Percentiles rank a stretch among this genome's conserved stretches.
These are phyloP conservation scores for Epirrhoe tristata DNA, from an alignment of 2,888 invertebrate species.

Conservation along the genomic window DNA sequence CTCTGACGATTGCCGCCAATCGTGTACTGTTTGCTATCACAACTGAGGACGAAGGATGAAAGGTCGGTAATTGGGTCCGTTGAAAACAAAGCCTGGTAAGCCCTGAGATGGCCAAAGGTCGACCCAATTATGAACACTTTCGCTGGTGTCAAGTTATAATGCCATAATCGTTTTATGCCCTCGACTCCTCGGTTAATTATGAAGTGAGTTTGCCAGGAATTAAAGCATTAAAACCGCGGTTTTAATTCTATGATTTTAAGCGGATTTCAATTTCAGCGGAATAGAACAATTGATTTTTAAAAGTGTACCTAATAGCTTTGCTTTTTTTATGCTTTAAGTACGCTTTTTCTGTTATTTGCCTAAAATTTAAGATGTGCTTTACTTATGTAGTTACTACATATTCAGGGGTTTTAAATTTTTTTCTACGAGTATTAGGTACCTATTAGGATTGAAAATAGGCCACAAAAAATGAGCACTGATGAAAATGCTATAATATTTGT, in stretches of 20 bases:
- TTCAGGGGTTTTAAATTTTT: no score
- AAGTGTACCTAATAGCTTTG: no score
- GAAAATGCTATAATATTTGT: no score
- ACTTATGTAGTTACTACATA: no score
- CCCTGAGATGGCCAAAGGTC: slow-evolving; percentile 3
- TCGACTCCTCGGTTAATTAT: slow-evolving; percentile 2
- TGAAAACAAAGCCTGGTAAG: slow-evolving; percentile 9
- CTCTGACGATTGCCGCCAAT: slow-evolving; percentile 46
- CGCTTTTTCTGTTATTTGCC: no score
- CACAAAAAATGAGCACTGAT: no score
- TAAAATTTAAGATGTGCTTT: no score
- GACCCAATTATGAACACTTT: slow-evolving; percentile 11
- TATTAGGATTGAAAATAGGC: no score
- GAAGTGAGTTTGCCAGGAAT: neutral
- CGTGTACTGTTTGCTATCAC: slow-evolving; percentile 39
- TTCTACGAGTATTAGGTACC: no score
- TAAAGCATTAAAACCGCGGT: neutral
- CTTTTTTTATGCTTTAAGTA: no score
- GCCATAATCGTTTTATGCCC: neutral
- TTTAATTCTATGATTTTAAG: neutral
- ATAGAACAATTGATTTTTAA: no score
- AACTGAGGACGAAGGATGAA: slow-evolving; percentile 32
- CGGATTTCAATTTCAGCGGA: neutral
- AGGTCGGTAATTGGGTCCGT: slow-evolving; percentile 33
- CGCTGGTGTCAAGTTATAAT: neutral